phyloP scores from a whole-genome alignment of 2,888 invertebrate genomes.

The Drosophila longiperda region DNA sequence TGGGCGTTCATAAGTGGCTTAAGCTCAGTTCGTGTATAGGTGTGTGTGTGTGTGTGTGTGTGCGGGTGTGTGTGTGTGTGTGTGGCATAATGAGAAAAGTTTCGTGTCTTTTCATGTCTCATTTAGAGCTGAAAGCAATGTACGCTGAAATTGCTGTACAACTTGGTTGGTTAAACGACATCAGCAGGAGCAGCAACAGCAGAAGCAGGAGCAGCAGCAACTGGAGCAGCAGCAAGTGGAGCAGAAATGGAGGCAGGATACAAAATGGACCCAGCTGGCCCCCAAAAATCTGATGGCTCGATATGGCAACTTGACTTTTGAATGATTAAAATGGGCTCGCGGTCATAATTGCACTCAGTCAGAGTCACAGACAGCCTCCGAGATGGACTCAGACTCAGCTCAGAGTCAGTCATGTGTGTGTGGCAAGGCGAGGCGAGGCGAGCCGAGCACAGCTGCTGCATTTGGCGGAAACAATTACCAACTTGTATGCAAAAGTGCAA shows the following conservation, averaged over 20 bases:
- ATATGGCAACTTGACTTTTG: conserved; percentile 57
- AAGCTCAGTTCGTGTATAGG: conserved; percentile 24
- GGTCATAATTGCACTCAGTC: conserved; percentile 43
- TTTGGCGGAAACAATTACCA: conserved; percentile 77
- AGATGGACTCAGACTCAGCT: not conserved
- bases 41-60: conserved; percentile 25
- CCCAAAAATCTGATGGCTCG: conserved; percentile 6
- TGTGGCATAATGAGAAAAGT: conserved; percentile 84
- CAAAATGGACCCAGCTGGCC: conserved; percentile 55
- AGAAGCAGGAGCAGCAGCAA: not conserved
- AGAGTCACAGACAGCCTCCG: not conserved
- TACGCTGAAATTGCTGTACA: conserved; percentile 55
- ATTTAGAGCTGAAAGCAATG: conserved; percentile 72
- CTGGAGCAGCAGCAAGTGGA: not conserved
- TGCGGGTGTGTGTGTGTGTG: conserved; percentile 10
- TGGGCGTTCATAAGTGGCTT: conserved; percentile 56
- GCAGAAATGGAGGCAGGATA: conserved; percentile 3
- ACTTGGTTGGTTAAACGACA: conserved; percentile 53
- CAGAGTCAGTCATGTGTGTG: conserved; percentile 7
- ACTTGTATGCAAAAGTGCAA: conserved; percentile 79
- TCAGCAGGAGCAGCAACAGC: conserved; percentile 23
- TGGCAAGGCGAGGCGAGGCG: conserved; percentile 22
- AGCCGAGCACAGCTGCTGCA: conserved; percentile 58
- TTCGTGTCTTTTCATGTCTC: conserved; percentile 80
- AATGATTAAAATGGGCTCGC: conserved; percentile 67